Base-by-base conservation (phyloP, 2,888 invertebrate species). In the Drosophila silvestris region DNA sequence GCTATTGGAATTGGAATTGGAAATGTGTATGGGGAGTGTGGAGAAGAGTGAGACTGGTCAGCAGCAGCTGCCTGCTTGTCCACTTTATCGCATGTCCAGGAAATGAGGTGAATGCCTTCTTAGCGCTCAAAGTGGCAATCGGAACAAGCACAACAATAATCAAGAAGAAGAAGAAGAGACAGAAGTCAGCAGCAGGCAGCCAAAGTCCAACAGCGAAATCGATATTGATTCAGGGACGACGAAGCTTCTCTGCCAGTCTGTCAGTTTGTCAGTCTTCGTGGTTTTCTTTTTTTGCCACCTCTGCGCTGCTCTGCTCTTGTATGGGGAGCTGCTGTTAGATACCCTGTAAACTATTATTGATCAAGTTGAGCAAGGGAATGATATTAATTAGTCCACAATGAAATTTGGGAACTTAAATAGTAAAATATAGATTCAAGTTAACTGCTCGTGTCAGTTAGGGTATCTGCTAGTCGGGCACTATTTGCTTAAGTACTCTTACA, bases 61-160 rank as follows among this genome's bases (percentile, higher is more conserved):
- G 44, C 47, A 35, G 33, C 19, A 7, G 51, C 10, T 33, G 53
- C 30, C 52, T 70, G 71, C 28, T 57, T 79, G 81, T 77, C 59
- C 77, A 65, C 60, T 77, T 81, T 71, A 65, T 71, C 50, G 81
- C 69, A 74, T 75, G 81, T 76, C 64, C 85, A 83, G 86, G 86
- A 86, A 86, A 86, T 89, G 91, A 90, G 85, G 85, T 85, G 85
- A 85, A 85, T 85, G 91, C 86, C 85, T 85, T 85, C 90, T 86
- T 88, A 79, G 84, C 64, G 69, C 75, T 62, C 54, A 47, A 79
- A 63, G 81, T 69, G 71, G 74, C 86, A 83, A 85, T 77, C 86
- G 83, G 77, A 89, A 80, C 83, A 88, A 83, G 81, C 78, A 59
- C 66, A 67, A 58, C 33, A 28, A 53, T 5, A 32, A 26, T 2